Evolutionary conservation across 2,888 invertebrate species (phyloP).

Genomic region (Synergus laeviventris): DNA sequence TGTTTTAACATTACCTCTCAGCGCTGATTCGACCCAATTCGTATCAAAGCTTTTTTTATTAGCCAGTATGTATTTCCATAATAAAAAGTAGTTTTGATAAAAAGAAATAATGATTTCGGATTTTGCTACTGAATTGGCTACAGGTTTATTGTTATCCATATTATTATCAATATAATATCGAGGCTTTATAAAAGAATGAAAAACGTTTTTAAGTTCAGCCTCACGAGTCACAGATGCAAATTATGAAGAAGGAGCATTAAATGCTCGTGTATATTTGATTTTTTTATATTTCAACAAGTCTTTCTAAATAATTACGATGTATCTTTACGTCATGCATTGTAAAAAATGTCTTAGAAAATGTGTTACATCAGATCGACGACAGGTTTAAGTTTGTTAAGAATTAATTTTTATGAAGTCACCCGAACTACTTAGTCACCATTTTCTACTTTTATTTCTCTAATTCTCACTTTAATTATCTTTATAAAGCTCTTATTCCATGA

Average conservation of each 20-base stretch:
- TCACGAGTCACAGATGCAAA: neutral
- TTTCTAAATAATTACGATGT: neutral
- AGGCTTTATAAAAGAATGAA: neutral
- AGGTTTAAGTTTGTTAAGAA: neutral
- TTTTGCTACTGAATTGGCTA: neutral
- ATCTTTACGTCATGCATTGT: neutral
- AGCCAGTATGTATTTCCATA: neutral
- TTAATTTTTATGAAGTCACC: neutral
- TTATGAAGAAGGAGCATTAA: neutral
- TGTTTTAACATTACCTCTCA: constrained; percentile 8
- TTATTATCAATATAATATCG: neutral
- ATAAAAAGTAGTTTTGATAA: neutral
- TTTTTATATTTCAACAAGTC: neutral
- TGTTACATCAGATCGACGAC: neutral
- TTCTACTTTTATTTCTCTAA: neutral
- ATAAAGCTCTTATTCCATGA: neutral
- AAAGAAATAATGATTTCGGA: neutral
- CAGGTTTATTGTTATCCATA: neutral
- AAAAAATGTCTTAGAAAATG: constrained; percentile 34
- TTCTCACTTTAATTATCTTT: neutral
- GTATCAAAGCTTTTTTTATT: neutral
- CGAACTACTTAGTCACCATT: neutral
- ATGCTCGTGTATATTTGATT: neutral
- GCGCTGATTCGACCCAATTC: too few relatives aligned
- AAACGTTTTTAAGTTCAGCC: neutral